Evolutionary conservation across 2,888 invertebrate genomes (phyloP), one percentile per base, ranked within the genome.

Genomic region (Phyllotreta striolata): DNA sequence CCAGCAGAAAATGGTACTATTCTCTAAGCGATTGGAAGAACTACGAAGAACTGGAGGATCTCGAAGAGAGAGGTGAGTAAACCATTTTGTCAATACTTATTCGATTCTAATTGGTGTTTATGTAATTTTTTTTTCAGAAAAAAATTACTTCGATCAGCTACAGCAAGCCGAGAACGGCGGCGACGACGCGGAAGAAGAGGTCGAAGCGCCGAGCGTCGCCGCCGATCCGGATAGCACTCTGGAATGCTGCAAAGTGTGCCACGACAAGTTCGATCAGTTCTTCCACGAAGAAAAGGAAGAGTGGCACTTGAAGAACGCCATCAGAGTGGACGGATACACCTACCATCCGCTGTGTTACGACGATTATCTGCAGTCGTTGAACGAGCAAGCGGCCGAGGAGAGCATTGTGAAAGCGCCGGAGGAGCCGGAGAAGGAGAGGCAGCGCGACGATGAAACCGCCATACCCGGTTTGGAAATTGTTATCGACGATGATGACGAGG

Each of bases 281-380:
- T 99, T 93, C 84, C 93, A 97, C 80, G 96, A 98, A 82, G 98
- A 99, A 75, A 89, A 91, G 70, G 99, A 99, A 80, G 97, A 96
- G 79, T 99, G 99, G 99, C 95, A 96, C 78, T 85, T 98, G 35
- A 83, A 91, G 67, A 91, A 94, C 78, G 95, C 97, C 0, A 84
- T 93, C 13, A 85, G 88, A 5, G 88, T 91, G 38, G 90, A 93
- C 61, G 89, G 87, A 0, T 86, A 87, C 67, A 89, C 90, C 72
- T 97, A 94, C 79, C 96, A 97, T 84, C 96, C 96, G 0, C 81
- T 92, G 38, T 97, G 97, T 81, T 90, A 91, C 73, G 93, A 95
- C 69, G 96, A 96, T 77, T 89, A 89, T 76, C 91, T 72, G 71
- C 52, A 70, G 56, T 79, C 79, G 13, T 63, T 77, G 37, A 72